phyloP scores from a whole-genome alignment of 2,888 invertebrate species.

The Philaethria dido region DNA sequence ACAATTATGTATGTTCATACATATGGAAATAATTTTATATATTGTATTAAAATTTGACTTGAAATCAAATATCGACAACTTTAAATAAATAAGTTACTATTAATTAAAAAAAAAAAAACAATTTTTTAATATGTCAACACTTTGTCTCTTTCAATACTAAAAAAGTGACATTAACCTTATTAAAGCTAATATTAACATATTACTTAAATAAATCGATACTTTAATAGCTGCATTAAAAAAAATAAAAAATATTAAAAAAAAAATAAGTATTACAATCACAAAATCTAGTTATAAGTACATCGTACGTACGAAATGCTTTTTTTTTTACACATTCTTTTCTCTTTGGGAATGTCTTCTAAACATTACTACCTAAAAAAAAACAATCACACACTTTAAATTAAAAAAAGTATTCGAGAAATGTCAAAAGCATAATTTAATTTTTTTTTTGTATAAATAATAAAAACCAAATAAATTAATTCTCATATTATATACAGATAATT shows the following conservation, averaged over 20 bases:
- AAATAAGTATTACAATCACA: conserved; percentile 32
- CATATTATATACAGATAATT: conserved; percentile 15
- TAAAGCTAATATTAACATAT: background rate
- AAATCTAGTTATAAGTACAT: conserved; percentile 37
- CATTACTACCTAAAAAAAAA: background rate
- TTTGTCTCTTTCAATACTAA: no score
- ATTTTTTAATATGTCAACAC: no score
- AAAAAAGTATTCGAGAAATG: conserved; percentile 21
- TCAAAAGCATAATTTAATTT: conserved; percentile 12
- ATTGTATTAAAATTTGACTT: no score
- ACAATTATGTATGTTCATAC: no score
- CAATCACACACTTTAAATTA: conserved; percentile 22
- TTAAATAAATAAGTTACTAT: no score
- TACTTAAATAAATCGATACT: no score
- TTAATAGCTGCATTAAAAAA: conserved; percentile 9
- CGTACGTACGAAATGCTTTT: conserved; percentile 22
- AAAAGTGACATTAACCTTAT: background rate
- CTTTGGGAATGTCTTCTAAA: conserved; percentile 34
- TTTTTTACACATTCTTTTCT: conserved; percentile 20
- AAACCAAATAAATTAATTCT: background rate
- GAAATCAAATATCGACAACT: no score
- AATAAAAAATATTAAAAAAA: background rate
- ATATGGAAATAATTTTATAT: no score
- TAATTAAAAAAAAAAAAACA: no score
- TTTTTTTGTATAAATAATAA: conserved; percentile 1